Base-by-base conservation (phyloP, 2,888 invertebrate species). In the Cepaea hortensis region DNA sequence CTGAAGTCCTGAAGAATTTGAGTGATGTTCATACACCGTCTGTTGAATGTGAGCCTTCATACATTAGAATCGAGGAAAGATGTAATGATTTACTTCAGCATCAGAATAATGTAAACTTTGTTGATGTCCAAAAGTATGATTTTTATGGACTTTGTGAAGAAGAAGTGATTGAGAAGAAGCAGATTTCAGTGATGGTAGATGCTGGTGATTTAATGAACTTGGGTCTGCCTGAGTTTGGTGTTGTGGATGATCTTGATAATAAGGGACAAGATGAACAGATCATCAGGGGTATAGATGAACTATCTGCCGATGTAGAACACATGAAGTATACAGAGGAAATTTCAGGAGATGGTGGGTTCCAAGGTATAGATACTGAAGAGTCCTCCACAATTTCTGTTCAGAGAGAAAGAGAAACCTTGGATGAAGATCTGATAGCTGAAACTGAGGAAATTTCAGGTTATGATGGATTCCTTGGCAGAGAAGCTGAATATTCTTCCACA, bases 401-500 rank as follows among this genome's bases (percentile, higher is more conserved):
- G 87, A 93, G 93, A 89, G 92, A 91, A 88, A 87, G 88, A 46
- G 91, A 91, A 81, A 91, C 89, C 84, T 89, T 90, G 87, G 90
- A 90, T 7, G 68, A 68, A 5, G 20, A 68, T 68, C 15, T 68
- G 15, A 68, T 68, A 15, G 20, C 15, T 11, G 68, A 92, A 90
- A 35, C 89, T 89, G 35, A 88, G 89, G 15, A 61, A 35, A 35
- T 48, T 9, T 3, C 68, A 18, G n/a, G 5, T 46, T 48, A n/a
- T 23, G 82, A 61, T 0, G 76, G 15, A 18, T 4, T 61, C 1
- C 9, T 61, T 11, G 50, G 15, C 23, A 68, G n/a, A n/a, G 9
- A 62, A 18, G 62, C 65, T 6, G 79, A 62, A 55, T 79, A 72
- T 9, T n/a, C 68, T 77, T 20, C 18, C 62, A 87, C 86, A 55